These are phyloP conservation scores for Lithophane semibrunnea DNA, from an alignment of 2,888 invertebrate species.

Conservation along the genomic window DNA sequence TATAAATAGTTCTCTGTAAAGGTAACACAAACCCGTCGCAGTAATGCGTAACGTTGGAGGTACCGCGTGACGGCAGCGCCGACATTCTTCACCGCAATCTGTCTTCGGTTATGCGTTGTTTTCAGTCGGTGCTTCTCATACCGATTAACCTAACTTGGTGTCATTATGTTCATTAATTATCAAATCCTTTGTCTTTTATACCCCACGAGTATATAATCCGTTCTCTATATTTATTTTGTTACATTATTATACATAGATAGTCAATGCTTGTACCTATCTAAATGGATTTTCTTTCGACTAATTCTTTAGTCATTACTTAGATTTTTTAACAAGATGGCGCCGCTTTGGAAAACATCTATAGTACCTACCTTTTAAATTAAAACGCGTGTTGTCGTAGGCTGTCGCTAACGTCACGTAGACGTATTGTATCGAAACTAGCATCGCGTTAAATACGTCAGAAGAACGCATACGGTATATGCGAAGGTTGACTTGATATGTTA, in stretches of 20 bases:
- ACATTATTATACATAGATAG: background rate
- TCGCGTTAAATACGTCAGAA: slow-evolving; percentile 3
- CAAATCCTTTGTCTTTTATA: slow-evolving; percentile 18
- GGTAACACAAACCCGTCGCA: slow-evolving; percentile 43
- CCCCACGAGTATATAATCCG: slow-evolving; percentile 7
- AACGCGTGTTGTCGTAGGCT: slow-evolving; percentile 1
- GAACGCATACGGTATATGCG: slow-evolving; percentile 1
- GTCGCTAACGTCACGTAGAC: background rate
- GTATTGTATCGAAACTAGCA: background rate
- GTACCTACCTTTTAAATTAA: background rate
- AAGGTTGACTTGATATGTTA: background rate
- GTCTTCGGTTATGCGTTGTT: slow-evolving; percentile 67
- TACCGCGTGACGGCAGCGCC: slow-evolving; percentile 39
- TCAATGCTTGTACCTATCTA: background rate
- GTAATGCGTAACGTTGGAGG: slow-evolving; percentile 56
- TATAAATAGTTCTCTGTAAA: slow-evolving; percentile 25
- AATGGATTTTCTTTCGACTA: background rate
- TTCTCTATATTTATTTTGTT: slow-evolving; percentile 5
- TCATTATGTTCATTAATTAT: slow-evolving; percentile 42
- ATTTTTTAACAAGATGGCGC: background rate
- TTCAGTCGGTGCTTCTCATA: slow-evolving; percentile 57
- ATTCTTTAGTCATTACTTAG: background rate
- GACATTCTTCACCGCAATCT: slow-evolving; percentile 60
- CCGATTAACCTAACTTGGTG: slow-evolving; percentile 45
- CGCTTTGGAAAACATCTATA: background rate